Evolutionary conservation across 2,797 vertebrate species (phyloP).

Genomic region (Allochrocebus solatus): DNA sequence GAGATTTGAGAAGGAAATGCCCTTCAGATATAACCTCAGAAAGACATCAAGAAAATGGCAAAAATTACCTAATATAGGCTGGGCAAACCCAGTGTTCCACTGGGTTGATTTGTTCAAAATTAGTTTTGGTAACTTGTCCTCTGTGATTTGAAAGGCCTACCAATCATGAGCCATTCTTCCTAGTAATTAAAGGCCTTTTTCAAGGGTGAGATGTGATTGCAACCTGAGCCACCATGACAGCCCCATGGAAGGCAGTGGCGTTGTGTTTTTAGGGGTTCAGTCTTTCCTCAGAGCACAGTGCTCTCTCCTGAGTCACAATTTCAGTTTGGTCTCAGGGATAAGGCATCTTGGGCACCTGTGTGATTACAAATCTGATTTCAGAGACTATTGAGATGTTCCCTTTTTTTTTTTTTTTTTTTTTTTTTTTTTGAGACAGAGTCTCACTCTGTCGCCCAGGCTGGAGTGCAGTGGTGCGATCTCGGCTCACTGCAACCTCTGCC

Average conservation of each 20-base stretch:
- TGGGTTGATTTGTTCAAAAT: constrained; percentile 2
- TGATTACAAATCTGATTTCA: neutral
- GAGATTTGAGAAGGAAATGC: neutral
- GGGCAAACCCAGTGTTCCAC: neutral
- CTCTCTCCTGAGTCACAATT: neutral
- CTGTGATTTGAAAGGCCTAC: neutral
- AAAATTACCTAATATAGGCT: neutral
- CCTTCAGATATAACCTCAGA: constrained; percentile 41
- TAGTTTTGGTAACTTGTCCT: constrained; percentile 31
- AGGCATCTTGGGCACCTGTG: neutral
- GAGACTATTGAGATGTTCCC: neutral
- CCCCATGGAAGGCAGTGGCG: rapidly evolving
- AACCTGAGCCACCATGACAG: neutral
- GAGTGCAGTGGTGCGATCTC: no score
- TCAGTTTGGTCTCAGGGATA: neutral
- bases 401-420: no score
- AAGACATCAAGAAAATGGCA: constrained; percentile 30
- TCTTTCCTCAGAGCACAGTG: neutral
- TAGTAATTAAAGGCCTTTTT: neutral
- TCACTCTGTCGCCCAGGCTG: no score
- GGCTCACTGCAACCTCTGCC: no score
- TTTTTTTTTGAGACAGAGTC: no score
- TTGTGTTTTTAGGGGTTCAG: neutral
- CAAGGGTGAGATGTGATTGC: neutral
- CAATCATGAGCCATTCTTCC: neutral